phyloP scores from a whole-genome alignment of 2,113 vertebrate species.

The Mirza zaza region DNA sequence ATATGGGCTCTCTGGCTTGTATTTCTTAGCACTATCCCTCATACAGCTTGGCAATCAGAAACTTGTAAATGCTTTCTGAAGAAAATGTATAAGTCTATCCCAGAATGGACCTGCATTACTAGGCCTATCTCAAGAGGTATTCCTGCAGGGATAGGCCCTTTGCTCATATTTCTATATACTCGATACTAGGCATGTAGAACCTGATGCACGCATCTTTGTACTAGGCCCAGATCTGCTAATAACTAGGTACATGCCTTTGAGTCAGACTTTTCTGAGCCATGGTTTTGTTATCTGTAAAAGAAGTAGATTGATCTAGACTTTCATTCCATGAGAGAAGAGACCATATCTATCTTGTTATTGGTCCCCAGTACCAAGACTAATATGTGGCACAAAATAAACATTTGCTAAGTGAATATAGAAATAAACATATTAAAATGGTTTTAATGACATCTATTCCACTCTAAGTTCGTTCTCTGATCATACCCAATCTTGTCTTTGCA shows the following conservation, averaged over 20 bases:
- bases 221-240: neutral
- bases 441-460: neutral
- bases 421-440: neutral
- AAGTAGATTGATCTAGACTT: neutral
- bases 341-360: neutral
- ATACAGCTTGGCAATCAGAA: neutral
- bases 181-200: neutral
- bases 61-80: neutral
- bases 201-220: fast-evolving
- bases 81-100: neutral
- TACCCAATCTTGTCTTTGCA: neutral
- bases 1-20: neutral
- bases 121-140: neutral
- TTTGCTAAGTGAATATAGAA: neutral
- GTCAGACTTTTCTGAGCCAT: neutral
- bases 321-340: neutral
- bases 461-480: neutral
- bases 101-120: neutral
- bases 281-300: conserved; percentile 36
- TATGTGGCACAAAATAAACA: neutral
- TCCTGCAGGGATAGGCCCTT: neutral
- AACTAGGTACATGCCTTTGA: neutral
- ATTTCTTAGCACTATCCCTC: neutral
- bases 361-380: neutral
- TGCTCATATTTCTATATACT: neutral